Base-by-base conservation (phyloP, 2,888 invertebrate genomes). In the Exocentrus adspersus region DNA sequence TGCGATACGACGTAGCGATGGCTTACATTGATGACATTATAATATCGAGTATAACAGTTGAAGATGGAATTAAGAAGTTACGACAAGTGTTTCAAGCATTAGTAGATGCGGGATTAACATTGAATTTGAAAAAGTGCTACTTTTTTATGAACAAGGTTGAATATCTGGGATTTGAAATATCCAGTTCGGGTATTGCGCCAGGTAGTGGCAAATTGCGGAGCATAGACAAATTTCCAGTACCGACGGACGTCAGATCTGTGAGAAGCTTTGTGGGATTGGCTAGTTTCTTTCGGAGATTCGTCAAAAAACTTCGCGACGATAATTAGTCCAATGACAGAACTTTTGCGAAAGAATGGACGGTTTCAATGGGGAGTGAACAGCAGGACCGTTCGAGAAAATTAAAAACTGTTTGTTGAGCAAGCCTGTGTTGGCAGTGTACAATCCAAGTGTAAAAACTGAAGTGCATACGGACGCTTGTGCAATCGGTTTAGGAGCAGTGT, bases 211-310 rank as follows among this genome's bases (percentile, higher is more conserved):
- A 77, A 60, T 70, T 71, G 2, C 21, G 60, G 6, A 72, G 77
- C 1, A 72, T 81, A 0, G 4, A 30, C 9, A 53, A 77, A n/a
- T 78, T 75, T 60, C 73, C 74, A n/a, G 53, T 37, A 3, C 79
- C 79, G 1, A 57, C 16, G 20, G 63, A 63, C 48, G 64, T 69
- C 1, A 72, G 65, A 30, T 28, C 57, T 3, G 56, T 73, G 2
- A 56, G 72, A 20, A 68, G 72, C 37, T 73, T 75, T 64, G 9
- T 73, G 9, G 70, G 69, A 3, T 60, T 72, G 12, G 50, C 64
- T 4, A 64, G 68, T 9, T 71, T 69, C 56, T 77, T 76, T 53
- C 65, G 74, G 9, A 64, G 68, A 42, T 75, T 69, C 21, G 65
- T 73, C 9, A 58, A 67, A 20, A n/a, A 41, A 54, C 24, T 73